Evolutionary conservation across 2,797 vertebrate species (phyloP), one percentile per base, ranked within the genome.

Genomic region (Eidolon dupreanum): DNA sequence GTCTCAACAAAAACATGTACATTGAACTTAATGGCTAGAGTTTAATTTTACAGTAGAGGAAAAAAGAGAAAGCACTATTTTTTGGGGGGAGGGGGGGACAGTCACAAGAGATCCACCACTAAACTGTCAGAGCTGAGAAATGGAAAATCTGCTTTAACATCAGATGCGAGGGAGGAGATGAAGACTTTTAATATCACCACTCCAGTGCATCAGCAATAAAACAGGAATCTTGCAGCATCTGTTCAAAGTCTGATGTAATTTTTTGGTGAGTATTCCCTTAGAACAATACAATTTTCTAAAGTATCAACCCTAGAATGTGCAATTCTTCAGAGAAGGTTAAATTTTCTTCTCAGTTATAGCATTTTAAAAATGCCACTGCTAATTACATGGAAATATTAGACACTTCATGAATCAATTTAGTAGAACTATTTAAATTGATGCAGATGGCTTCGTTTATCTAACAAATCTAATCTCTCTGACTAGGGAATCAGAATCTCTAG

Each of bases 361-460:
- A 0, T 95, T 98, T 97, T 97, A 87, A 97, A 98, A 98, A 98
- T 91, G 93, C 16, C 93, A 96, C 55, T 87, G 85, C 51, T 98
- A 97, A 97, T 98, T 97, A 97, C 65, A 78, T 51, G 73, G 73
- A 98, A 97, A 92, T 95, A 97, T 68, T 94, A 78, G 77, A 96
- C 51, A 97, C 65, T 97, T 95, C 84, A 96, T 46, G 33, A 97
- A 97, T 77, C 93, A 94, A 63, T 93, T 94, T 94, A 86, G 84
- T 63, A 94, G 59, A 98, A 96, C 84, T 90, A 97, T 83, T 96
- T 95, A 74, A 96, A 97, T 19, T 88, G 68, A 88, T 92, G 0
- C 33, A 98, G 90, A 84, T 95, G 92, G 61, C 4, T 98, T 83
- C 96, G 96, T 97, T 95, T 96, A 93, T 96, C 31, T 90, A 97